Percentiles rank a stretch among this genome's conserved stretches.
These are phyloP conservation scores for Eulemur rubriventer DNA, from an alignment of 2,797 vertebrate genomes.

Conservation along the genomic window DNA sequence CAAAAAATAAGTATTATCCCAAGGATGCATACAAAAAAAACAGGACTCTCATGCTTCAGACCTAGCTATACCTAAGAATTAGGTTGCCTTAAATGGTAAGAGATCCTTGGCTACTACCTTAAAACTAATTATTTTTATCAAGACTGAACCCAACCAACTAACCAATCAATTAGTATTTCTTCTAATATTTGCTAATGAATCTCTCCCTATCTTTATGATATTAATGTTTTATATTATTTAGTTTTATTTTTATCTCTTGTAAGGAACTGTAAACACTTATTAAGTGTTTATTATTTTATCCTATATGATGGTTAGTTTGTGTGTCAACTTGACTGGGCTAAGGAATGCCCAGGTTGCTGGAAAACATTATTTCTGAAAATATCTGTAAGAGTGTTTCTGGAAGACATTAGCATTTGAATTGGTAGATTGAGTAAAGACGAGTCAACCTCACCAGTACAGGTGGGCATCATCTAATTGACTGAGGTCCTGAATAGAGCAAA, in stretches of 20 bases:
- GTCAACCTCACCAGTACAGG: not conserved
- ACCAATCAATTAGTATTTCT: not conserved
- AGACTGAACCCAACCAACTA: not conserved
- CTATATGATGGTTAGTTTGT: not conserved
- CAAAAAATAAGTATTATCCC: not conserved
- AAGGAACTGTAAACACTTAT: not conserved
- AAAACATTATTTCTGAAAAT: not conserved
- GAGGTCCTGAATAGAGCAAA: not conserved
- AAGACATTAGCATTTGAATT: not conserved
- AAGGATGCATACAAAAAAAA: slow-evolving; percentile 18
- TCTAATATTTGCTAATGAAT: not conserved
- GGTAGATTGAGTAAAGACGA: not conserved
- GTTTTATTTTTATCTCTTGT: not conserved
- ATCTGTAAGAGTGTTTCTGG: not conserved
- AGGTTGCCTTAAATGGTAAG: not conserved
- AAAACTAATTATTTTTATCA: not conserved
- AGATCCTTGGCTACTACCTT: not conserved
- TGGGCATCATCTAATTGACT: too few relatives aligned
- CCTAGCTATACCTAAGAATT: not conserved
- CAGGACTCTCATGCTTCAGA: not conserved
- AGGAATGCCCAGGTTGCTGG: not conserved
- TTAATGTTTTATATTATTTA: slow-evolving; percentile 4
- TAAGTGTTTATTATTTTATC: not conserved
- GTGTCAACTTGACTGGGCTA: not conserved
- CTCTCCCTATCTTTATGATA: not conserved